Evolutionary conservation across 2,888 invertebrate genomes (phyloP).

Genomic region (Luperina testacea): DNA sequence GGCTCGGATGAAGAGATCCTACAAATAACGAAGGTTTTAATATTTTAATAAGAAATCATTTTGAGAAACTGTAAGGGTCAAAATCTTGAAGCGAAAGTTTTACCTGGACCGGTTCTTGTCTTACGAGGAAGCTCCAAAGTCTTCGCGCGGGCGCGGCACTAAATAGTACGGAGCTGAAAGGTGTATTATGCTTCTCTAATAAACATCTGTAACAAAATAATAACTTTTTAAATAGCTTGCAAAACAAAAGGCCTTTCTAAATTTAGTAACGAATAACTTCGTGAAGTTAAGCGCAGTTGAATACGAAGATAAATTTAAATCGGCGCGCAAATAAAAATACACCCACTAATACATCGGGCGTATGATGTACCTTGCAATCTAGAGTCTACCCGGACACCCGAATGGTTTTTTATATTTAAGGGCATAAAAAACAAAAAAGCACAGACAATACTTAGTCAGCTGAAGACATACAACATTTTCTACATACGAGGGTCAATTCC

Average conservation of each 20-base stretch:
- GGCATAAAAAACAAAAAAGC: not conserved
- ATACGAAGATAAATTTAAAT: not conserved
- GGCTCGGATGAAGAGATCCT: conserved; percentile 97
- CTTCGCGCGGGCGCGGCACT: conserved; percentile 94
- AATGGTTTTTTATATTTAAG: not conserved
- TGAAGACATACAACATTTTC: not conserved
- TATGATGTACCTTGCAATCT: not conserved
- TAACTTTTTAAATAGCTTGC: not conserved
- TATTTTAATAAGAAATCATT: not conserved
- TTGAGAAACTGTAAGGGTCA: not conserved
- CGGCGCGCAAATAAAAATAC: no score
- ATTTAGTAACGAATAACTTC: not conserved
- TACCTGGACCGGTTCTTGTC: conserved; percentile 96
- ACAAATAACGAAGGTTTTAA: conserved; percentile 1
- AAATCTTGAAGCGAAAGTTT: not conserved
- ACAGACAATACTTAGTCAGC: not conserved
- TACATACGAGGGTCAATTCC: not conserved
- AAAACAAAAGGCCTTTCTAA: not conserved
- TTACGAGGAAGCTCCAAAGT: conserved; percentile 97
- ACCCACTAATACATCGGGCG: not conserved
- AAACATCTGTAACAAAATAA: conserved; percentile 92
- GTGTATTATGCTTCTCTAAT: conserved; percentile 98
- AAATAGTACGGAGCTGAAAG: conserved; percentile 94
- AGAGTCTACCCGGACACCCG: not conserved
- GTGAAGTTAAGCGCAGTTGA: not conserved